phyloP scores from a whole-genome alignment of 1,140 invertebrate genomes.

The Lanistes nyassanus region DNA sequence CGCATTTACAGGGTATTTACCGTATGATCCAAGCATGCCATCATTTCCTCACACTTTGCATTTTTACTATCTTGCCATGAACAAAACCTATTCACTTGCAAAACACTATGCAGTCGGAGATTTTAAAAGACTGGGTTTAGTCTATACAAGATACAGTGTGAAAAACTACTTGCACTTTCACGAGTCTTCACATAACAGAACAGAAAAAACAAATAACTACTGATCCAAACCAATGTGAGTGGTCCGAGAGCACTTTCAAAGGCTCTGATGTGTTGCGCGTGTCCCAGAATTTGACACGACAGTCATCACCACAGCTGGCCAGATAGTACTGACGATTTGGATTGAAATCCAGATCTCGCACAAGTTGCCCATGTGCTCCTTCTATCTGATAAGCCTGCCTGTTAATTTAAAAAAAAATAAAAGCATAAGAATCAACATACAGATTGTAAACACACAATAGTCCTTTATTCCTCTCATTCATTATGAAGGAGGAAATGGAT shows the following conservation, averaged over 20 bases:
- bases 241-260: conserved; percentile 84
- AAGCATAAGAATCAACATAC: no score
- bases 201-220: neutral
- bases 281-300: conserved; percentile 95
- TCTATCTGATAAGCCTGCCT: conserved; percentile 85
- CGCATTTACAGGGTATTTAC: no score
- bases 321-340: conserved; percentile 95
- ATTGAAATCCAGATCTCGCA: conserved; percentile 95
- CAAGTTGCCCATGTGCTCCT: conserved; percentile 86
- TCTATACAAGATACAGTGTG: neutral
- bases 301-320: conserved; percentile 95
- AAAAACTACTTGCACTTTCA: neutral
- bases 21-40: no score
- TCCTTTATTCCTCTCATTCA: no score
- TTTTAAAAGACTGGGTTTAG: no score
- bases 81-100: no score
- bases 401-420: no score
- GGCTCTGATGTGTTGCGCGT: conserved; percentile 82
- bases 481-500: no score
- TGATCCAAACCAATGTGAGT: conserved; percentile 88
- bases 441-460: no score
- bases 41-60: no score
- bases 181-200: neutral
- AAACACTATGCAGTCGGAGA: no score
- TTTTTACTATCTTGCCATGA: no score